Evolutionary conservation across 2,113 vertebrate species (phyloP).

Genomic region (Parotia lawesii): DNA sequence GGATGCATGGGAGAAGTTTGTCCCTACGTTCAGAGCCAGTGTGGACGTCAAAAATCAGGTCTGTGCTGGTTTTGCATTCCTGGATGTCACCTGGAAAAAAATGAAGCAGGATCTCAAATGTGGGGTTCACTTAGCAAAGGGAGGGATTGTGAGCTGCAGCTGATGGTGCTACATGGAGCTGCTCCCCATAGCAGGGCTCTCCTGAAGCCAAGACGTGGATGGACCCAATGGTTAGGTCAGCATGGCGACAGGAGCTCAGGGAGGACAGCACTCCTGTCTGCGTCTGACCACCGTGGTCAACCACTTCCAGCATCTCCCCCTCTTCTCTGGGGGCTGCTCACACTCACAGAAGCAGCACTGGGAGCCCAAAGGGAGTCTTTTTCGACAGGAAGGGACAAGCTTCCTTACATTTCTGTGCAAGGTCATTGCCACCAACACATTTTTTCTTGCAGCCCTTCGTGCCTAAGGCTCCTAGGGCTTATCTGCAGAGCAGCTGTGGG

Average conservation of each 20-base stretch:
- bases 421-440: background rate
- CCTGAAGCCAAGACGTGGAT: background rate
- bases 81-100: background rate
- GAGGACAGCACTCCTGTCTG: background rate
- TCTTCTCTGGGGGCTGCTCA: background rate
- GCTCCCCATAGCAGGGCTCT: background rate
- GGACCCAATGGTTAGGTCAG: background rate
- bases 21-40: rapidly evolving
- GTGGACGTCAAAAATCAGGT: background rate
- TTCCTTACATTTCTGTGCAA: background rate
- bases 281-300: too few species aligned
- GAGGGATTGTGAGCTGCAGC: background rate
- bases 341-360: background rate
- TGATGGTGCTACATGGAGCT: background rate
- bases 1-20: background rate
- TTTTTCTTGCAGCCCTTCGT: background rate
- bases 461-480: background rate
- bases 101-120: rapidly evolving
- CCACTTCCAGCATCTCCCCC: background rate
- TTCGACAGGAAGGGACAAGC: background rate
- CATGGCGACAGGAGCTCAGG: rapidly evolving
- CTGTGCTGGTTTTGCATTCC: background rate
- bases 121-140: background rate
- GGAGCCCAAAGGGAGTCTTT: background rate
- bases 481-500: background rate